Evolutionary conservation across 1,140 invertebrate species (phyloP).

Genomic region (Orius laevigatus): DNA sequence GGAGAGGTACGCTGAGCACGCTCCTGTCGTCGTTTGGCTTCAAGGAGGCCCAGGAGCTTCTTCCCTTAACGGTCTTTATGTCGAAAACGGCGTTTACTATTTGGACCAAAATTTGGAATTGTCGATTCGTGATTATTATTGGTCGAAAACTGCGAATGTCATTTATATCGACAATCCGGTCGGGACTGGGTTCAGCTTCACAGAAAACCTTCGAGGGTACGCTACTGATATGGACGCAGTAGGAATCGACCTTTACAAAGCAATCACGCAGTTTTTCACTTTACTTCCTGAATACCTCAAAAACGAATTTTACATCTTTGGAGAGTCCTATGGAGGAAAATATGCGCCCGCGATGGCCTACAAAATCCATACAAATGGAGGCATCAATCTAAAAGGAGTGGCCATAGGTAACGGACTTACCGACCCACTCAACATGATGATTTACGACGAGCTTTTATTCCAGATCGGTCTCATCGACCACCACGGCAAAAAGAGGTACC

Average conservation of each 20-base stretch:
- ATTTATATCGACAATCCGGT: conserved; percentile 82
- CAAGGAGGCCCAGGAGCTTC: conserved; percentile 70
- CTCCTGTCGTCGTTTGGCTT: conserved; percentile 60
- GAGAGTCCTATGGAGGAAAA: conserved; percentile 73
- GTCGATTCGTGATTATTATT: conserved; percentile 46
- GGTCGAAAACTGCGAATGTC: conserved; percentile 55
- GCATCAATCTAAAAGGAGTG: conserved; percentile 46
- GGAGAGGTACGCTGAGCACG: conserved; percentile 23
- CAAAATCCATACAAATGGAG: conserved; percentile 53
- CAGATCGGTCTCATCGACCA: conserved; percentile 41
- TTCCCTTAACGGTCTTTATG: conserved; percentile 64
- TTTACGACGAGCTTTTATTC: conserved; percentile 67
- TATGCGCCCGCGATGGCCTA: conserved; percentile 55
- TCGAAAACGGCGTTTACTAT: conserved; percentile 39
- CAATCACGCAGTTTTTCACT: conserved; percentile 52
- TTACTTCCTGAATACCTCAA: conserved; percentile 30
- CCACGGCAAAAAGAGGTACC: conserved; percentile 25
- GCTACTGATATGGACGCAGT: conserved; percentile 47
- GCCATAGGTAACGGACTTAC: conserved; percentile 73
- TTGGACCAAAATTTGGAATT: conserved; percentile 32
- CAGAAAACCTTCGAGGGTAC: conserved; percentile 41
- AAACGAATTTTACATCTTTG: conserved; percentile 51
- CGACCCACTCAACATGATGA: conserved; percentile 59
- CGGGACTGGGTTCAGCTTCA: conserved; percentile 63
- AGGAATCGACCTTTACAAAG: conserved; percentile 44